Conservation (phyloP, 2,113 vertebrate genomes). For the Podarcis muralis region DNA sequence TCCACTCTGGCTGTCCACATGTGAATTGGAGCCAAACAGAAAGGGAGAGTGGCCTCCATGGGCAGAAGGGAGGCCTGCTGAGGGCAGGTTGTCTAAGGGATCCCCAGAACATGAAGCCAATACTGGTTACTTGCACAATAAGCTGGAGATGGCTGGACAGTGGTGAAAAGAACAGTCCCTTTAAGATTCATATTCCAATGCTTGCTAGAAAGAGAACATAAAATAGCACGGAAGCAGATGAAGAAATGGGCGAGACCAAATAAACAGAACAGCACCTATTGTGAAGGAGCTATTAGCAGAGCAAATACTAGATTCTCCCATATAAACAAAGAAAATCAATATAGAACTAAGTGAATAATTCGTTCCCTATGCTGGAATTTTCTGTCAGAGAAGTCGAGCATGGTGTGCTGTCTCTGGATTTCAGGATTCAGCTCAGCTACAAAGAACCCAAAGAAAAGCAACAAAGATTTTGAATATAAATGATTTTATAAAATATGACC, state of each 20-base stretch:
- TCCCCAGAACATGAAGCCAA: background rate
- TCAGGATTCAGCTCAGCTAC: slow-evolving; percentile 9
- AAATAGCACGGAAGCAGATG: background rate
- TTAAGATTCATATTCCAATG: background rate
- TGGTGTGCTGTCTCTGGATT: background rate
- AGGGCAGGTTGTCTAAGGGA: background rate
- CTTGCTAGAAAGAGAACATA: background rate
- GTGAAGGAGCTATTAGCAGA: background rate
- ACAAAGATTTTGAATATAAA: slow-evolving; percentile 23
- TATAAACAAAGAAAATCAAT: background rate
- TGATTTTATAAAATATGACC: slow-evolving; percentile 5
- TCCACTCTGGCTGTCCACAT: background rate
- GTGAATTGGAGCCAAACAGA: background rate
- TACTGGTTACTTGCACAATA: background rate
- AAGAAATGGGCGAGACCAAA: background rate
- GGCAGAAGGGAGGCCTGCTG: background rate
- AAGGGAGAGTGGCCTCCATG: background rate
- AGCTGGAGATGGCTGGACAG: background rate
- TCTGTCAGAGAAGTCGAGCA: background rate
- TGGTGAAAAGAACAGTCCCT: background rate
- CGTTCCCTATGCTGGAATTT: background rate
- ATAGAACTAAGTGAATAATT: background rate
- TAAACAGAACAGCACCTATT: background rate
- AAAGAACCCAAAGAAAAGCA: background rate
- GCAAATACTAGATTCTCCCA: background rate